Percentiles rank a stretch among this genome's conserved stretches.
Conservation (phyloP, 1,140 invertebrate genomes). For the Uloborus diversus region DNA sequence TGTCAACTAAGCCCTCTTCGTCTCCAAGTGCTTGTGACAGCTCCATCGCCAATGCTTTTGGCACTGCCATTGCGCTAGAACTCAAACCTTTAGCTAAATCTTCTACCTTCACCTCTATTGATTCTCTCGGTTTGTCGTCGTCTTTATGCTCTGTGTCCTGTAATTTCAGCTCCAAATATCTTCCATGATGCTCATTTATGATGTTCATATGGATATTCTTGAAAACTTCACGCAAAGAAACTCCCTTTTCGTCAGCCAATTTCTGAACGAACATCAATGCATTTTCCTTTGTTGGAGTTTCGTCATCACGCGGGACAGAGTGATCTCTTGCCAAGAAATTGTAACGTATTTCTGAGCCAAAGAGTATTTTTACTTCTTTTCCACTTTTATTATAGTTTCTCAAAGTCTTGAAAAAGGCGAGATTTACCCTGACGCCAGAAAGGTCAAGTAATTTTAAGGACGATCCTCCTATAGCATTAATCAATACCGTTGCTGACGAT, state of each 20-base stretch:
- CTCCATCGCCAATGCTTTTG: not conserved
- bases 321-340: not conserved
- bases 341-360: slow-evolving; percentile 18
- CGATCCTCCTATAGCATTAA: not conserved
- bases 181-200: not conserved
- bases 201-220: slow-evolving; percentile 11
- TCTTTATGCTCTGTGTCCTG: not conserved
- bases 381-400: not conserved
- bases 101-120: not conserved
- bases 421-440: not conserved
- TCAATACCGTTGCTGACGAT: not conserved
- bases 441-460: slow-evolving; percentile 18
- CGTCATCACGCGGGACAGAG: not conserved
- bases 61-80: not conserved
- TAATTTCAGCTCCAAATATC: not conserved
- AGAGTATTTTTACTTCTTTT: slow-evolving; percentile 7
- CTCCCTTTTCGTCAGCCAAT: slow-evolving; percentile 25
- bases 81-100: slow-evolving; percentile 3
- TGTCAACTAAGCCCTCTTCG: not conserved
- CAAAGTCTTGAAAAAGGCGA: slow-evolving; percentile 3
- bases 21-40: not conserved
- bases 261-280: not conserved
- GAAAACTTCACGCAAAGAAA: slow-evolving; percentile 10
- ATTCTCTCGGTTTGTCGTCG: not conserved
- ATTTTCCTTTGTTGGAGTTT: not conserved